Base-by-base conservation (phyloP, 2,797 vertebrate species). In the Tamandua tetradactyla region DNA sequence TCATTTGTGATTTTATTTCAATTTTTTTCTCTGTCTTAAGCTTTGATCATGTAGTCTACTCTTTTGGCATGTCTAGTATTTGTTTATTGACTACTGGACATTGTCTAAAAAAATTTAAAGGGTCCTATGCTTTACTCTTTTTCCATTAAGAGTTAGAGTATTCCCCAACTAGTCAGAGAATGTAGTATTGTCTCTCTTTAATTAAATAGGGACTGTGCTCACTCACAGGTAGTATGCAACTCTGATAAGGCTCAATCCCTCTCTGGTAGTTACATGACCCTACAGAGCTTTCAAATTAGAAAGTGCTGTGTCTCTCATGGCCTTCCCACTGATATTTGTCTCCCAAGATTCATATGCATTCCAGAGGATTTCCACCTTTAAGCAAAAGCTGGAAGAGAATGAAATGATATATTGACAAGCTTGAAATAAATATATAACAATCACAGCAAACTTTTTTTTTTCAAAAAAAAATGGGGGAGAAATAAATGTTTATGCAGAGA, bases 161-260 rank as follows among this genome's bases (percentile, higher is more conserved):
- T 7, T 1, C 18, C 12, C 12, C 3, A 68, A 13, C 8, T 57
- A 55, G 8, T 32, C 68, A 82, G 7, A 72, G 27, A 86, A 17
- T 23, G 10, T 42, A 27, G 22, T 3, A 9, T 17, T 61, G 25
- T 23, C 18, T 59, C 66, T 59, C 3, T 5, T 72, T 57, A 25
- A 57, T 35, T 40, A 69, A 81, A 57, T 10, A 55, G 8, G 2
- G 40, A 82, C 1, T 18, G 15, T 76, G 23, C 23, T 72, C 1
- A 47, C 22, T n/a, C 1, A n/a, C 20, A 17, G 0, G 3, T 14
- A 14, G 10, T 7, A 18, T 35, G 13, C 1, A 75, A 22, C 25
- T 17, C 64, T 37, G 25, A 14, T 40, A 59, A 59, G 6, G 37
- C 44, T 76, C 22, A 42, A 47, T 27, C 20, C 37, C 66, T n/a